Percentiles rank a stretch among this genome's conserved stretches.
phyloP scores from a whole-genome alignment of 2,888 invertebrate species.

The Cryptops parisi region DNA sequence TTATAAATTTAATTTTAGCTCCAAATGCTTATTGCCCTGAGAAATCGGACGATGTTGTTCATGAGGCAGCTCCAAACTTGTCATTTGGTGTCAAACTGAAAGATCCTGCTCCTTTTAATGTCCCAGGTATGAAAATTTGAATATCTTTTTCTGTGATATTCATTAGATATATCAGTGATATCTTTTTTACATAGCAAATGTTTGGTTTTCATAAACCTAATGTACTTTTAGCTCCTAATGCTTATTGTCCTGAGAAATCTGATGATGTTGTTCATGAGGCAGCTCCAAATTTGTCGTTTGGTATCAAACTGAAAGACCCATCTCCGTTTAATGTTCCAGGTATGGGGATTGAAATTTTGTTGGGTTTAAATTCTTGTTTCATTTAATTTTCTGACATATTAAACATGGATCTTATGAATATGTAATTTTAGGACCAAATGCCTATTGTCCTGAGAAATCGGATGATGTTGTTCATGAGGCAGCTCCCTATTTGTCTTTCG shows the following conservation, averaged over 20 bases:
- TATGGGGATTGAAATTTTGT: too few relatives aligned
- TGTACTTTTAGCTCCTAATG: conserved; percentile 83
- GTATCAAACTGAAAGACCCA: conserved; percentile 39
- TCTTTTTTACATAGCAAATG: too few relatives aligned
- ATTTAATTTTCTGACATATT: neutral
- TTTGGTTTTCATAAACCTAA: too few relatives aligned
- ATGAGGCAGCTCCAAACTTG: conserved; percentile 47
- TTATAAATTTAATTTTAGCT: too few relatives aligned
- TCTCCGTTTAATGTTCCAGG: neutral
- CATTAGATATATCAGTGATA: too few relatives aligned
- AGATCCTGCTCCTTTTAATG: conserved; percentile 43
- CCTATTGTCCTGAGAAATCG: conserved; percentile 59
- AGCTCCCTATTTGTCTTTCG: conserved; percentile 53
- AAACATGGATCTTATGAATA: too few relatives aligned
- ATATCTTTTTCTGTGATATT: too few relatives aligned
- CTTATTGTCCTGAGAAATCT: conserved; percentile 59
- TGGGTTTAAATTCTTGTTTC: too few relatives aligned
- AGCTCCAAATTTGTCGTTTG: conserved; percentile 53
- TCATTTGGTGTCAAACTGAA: conserved; percentile 55
- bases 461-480: conserved; percentile 41
- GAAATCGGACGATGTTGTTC: conserved; percentile 43
- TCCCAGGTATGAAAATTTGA: too few relatives aligned
- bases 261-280: conserved; percentile 41
- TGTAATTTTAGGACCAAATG: conserved; percentile 55
- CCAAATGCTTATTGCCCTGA: conserved; percentile 74